Conservation (phyloP, 2,888 invertebrate genomes). For the Rugalucina vietnamica region DNA sequence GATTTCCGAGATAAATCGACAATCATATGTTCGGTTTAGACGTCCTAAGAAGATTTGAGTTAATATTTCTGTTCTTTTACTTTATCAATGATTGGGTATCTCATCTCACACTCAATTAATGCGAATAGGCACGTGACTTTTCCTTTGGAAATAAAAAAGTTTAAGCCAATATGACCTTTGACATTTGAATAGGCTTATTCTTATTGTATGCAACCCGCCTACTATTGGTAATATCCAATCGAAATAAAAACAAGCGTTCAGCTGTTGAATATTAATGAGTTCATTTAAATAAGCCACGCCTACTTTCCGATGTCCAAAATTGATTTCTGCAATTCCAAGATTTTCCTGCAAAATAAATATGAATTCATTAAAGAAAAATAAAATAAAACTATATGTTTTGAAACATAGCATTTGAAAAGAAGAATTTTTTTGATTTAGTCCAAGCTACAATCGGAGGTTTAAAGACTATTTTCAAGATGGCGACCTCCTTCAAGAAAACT, state of each 20-base stretch:
- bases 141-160: constrained; percentile 53
- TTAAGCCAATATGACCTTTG: constrained; percentile 60
- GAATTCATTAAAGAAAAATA: too few relatives aligned
- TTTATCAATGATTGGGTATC: constrained; percentile 54
- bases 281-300: too few relatives aligned
- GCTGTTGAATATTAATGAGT: not conserved
- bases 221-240: not conserved
- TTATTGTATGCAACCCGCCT: constrained; percentile 36
- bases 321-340: too few relatives aligned
- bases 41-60: constrained; percentile 53
- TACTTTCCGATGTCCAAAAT: too few relatives aligned
- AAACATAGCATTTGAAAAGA: too few relatives aligned
- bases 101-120: constrained; percentile 72
- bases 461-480: constrained; percentile 75
- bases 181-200: constrained; percentile 45
- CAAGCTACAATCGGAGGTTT: too few relatives aligned
- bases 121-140: constrained; percentile 69
- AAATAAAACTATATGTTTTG: too few relatives aligned
- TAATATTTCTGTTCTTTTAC: constrained; percentile 64
- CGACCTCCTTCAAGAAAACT: constrained; percentile 89
- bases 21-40: constrained; percentile 60
- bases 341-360: too few relatives aligned
- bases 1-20: constrained; percentile 62
- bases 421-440: too few relatives aligned
- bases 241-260: not conserved